A percentile compares a stretch with the other conserved stretches of the same genome.
Conservation (phyloP, 2,797 vertebrate genomes). For the Schizopygopsis malacanthus region DNA sequence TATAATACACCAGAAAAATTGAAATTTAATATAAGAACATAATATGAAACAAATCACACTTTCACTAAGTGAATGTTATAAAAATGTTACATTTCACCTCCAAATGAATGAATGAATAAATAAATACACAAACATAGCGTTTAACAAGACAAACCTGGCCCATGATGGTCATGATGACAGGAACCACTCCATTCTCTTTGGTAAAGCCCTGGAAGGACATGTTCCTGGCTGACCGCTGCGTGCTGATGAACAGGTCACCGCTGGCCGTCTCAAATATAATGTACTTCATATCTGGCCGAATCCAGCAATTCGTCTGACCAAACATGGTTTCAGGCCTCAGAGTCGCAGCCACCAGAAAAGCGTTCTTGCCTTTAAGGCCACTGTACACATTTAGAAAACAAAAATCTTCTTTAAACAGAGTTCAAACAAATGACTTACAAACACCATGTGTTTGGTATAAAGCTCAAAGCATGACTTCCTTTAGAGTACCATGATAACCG, state of each 20-base stretch:
- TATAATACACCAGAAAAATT: neutral
- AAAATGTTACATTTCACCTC: neutral
- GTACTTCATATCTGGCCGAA: constrained; percentile 94
- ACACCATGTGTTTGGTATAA: neutral
- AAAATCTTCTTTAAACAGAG: neutral
- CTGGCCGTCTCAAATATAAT: constrained; percentile 86
- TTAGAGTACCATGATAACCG: no score
- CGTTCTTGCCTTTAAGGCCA: constrained; percentile 87
- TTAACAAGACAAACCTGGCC: constrained; percentile 83
- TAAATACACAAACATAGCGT: no score
- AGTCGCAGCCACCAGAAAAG: constrained; percentile 95
- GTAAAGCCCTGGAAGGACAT: constrained; percentile 97
- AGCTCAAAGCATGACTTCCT: neutral
- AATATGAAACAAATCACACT: no score
- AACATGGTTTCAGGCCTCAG: constrained; percentile 98
- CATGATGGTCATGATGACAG: constrained; percentile 91
- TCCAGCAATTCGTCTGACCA: constrained; percentile 98
- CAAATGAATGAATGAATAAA: neutral
- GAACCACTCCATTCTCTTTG: constrained; percentile 87
- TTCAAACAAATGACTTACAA: neutral
- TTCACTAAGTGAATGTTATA: neutral
- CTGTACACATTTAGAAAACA: constrained; percentile 67
- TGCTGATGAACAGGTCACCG: constrained; percentile 91
- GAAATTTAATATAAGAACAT: neutral
- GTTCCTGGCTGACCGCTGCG: constrained; percentile 90